phyloP scores from a whole-genome alignment of 35 echinoderm and acorn worm species.

The Hemicentrotus pulcherrimus region DNA sequence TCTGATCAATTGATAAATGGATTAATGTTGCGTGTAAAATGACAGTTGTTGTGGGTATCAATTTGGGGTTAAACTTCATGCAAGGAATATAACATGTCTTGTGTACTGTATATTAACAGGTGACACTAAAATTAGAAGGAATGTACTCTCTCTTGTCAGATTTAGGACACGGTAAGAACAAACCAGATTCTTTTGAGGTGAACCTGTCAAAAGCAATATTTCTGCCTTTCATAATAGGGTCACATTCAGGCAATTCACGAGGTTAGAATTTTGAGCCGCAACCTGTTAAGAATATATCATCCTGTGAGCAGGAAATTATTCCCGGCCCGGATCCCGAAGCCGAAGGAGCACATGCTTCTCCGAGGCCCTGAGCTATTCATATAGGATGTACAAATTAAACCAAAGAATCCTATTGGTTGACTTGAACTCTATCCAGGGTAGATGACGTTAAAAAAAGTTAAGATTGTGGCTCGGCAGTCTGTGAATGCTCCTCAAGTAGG shows the following conservation, averaged over 20 bases:
- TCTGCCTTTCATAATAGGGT: neutral
- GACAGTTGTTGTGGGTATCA: neutral
- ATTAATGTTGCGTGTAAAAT: neutral
- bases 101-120: neutral
- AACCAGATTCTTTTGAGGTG: neutral
- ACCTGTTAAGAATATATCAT: neutral
- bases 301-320: neutral
- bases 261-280: neutral
- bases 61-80: neutral
- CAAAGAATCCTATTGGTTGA: neutral
- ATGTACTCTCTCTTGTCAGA: neutral
- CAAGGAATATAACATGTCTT: neutral
- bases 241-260: neutral
- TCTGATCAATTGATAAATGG: neutral
- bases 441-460: neutral
- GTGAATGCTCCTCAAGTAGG: neutral
- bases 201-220: neutral
- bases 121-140: neutral
- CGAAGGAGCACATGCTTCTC: neutral
- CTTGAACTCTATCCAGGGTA: neutral
- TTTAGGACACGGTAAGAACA: neutral
- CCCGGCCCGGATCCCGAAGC: neutral
- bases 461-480: neutral
- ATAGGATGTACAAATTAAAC: conserved; percentile 13
- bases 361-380: neutral